phyloP scores from a whole-genome alignment of 2,888 invertebrate species.

The Drosophila atripex region DNA sequence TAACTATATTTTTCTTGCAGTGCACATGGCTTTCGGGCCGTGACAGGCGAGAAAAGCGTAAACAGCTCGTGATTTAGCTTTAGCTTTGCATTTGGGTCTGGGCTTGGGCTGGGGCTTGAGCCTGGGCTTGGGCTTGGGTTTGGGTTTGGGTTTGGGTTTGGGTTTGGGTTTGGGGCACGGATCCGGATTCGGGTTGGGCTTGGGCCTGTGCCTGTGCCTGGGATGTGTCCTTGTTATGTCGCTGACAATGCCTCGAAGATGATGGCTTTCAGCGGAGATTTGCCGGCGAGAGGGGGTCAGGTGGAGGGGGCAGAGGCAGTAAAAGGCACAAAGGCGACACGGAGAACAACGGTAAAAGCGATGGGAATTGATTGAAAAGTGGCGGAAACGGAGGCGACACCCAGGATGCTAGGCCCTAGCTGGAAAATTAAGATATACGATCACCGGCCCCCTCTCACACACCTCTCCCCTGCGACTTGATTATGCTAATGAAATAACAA shows the following conservation, averaged over 20 bases:
- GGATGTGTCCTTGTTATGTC: constrained; percentile 70
- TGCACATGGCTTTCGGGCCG: constrained; percentile 9
- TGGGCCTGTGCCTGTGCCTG: constrained; percentile 18
- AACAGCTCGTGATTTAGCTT: constrained; percentile 54
- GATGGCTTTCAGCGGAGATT: constrained; percentile 75
- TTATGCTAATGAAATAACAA: constrained; percentile 78
- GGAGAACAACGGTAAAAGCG: constrained; percentile 63
- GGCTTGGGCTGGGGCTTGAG: not conserved
- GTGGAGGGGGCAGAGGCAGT: constrained; percentile 39
- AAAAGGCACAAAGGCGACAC: constrained; percentile 68
- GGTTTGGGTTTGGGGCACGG: not conserved
- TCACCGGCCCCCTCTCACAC: not conserved
- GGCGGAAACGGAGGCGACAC: constrained; percentile 31
- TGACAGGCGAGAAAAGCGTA: constrained; percentile 60
- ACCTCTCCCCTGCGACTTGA: constrained; percentile 52
- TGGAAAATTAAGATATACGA: constrained; percentile 58
- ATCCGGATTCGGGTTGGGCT: not conserved
- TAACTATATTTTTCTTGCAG: not conserved
- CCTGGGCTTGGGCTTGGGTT: not conserved
- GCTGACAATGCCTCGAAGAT: constrained; percentile 74
- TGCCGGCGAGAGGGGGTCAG: too few relatives aligned
- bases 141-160: not conserved
- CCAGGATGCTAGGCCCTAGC: constrained; percentile 44
- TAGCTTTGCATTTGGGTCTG: constrained; percentile 23
- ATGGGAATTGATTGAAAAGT: constrained; percentile 75